phyloP scores from a whole-genome alignment of 2,888 invertebrate species.

The Xanthia togata region DNA sequence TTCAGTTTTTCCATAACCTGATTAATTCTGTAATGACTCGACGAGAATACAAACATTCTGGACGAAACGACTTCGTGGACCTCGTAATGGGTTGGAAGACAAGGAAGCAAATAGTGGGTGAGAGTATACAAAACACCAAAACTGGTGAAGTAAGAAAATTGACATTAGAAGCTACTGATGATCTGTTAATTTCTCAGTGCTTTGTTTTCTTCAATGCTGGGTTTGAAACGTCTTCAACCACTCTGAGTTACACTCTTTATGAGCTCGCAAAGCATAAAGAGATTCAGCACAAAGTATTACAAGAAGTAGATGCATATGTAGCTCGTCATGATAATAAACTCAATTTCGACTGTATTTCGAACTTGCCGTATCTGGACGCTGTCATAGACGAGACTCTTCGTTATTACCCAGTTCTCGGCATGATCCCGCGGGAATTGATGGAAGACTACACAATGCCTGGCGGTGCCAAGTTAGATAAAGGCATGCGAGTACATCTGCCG shows the following conservation, averaged over 20 bases:
- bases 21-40: constrained; percentile 50
- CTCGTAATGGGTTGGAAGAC: constrained; percentile 57
- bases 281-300: constrained; percentile 36
- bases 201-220: constrained; percentile 61
- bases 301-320: constrained; percentile 56
- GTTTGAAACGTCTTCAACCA: constrained; percentile 57
- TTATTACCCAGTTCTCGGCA: constrained; percentile 70
- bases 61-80: constrained; percentile 65
- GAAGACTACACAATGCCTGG: constrained; percentile 73
- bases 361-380: constrained; percentile 70
- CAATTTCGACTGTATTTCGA: not conserved
- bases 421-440: constrained; percentile 70
- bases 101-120: constrained; percentile 65
- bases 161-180: constrained; percentile 42
- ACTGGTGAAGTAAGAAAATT: constrained; percentile 45
- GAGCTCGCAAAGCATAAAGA: constrained; percentile 53
- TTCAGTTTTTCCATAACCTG: constrained; percentile 51
- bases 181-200: constrained; percentile 59
- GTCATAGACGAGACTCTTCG: constrained; percentile 72
- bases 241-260: constrained; percentile 52
- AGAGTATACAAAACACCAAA: constrained; percentile 63
- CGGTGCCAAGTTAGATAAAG: constrained; percentile 70
- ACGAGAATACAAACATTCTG: constrained; percentile 47
- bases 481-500: constrained; percentile 71
- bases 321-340: not conserved